Base-by-base conservation (phyloP, 2,113 vertebrate genomes). In the Tiliqua scincoides region DNA sequence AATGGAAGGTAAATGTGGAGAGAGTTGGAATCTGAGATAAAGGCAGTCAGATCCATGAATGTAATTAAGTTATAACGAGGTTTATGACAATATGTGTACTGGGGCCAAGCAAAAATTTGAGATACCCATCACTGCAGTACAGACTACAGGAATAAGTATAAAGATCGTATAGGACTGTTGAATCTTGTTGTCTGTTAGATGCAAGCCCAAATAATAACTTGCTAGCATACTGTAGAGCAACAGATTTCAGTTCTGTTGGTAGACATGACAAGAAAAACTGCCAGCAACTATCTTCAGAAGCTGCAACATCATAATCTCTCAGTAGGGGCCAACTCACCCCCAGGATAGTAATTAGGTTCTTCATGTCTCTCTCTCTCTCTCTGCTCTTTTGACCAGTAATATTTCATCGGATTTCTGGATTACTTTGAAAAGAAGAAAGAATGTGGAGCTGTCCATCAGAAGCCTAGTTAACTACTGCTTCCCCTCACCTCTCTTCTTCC, bases 311-410 rank as follows among this genome's bases (percentile, higher is more conserved):
- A 1, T 30, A 86, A 73, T 72, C 84, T 80, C 54, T 87, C 32
- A 78, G 1, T 21, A 27, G 43, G 25, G 54, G 84, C 71, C 18
- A 27, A 61, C 30, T 0, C 0, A 71, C 32, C 32, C 21, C 2
- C 23, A 61, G 67, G 25, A 79, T 2, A 75, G 20, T 71, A 35
- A 77, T 70, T 70, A 63, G 78, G 87, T 87, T 87, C 37, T 85
- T 15, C 0, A 0, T n/a, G 85, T 86, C 61, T 89, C 23, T 30
- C 1, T 86, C 61, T 89, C 23, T 30, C 1, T 0, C 59, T 63
- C 81, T 4, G 20, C 32, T 2, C 1, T 1, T 20, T 21, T 68
- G 1, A 57, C 0, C 75, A 17, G 67, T 3, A 21, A 73, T 84
- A 78, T 79, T 85, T 37, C 12, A 68, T 23, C 86, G 30, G 5